phyloP scores from a whole-genome alignment of 2,888 invertebrate genomes.

The Drosophila eohydei region DNA sequence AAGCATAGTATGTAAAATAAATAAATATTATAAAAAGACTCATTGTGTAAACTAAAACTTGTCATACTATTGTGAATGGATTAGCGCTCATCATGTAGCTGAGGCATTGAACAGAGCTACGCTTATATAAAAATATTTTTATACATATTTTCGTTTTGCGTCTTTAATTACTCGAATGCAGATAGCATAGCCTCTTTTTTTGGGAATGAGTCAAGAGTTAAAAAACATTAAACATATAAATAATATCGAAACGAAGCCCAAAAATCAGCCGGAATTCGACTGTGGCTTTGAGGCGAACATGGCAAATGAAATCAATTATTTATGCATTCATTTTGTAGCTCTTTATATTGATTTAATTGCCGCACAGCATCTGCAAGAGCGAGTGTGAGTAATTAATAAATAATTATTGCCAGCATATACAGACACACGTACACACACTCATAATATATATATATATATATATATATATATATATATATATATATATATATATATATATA shows the following conservation, averaged over 20 bases:
- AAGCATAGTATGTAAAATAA: too few species aligned
- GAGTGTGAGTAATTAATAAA: conserved; percentile 71
- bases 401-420: conserved; percentile 46
- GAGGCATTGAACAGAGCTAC: not conserved
- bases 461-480: conserved; percentile 19
- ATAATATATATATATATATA: not conserved
- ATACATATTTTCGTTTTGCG: not conserved
- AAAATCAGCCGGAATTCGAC: not conserved
- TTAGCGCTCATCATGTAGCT: not conserved
- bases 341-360: conserved; percentile 68
- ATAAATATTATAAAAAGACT: too few species aligned
- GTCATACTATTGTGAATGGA: not conserved
- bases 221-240: conserved; percentile 31
- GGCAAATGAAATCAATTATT: conserved; percentile 67
- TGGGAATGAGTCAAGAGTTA: conserved; percentile 17
- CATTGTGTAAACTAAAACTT: too few species aligned
- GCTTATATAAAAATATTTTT: not conserved
- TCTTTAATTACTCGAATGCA: not conserved
- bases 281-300: conserved; percentile 37
- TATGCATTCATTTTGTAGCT: conserved; percentile 65
- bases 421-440: not conserved
- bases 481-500: conserved; percentile 18
- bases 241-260: conserved; percentile 17
- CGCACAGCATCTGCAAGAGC: conserved; percentile 38
- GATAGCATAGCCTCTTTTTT: not conserved